Base-by-base conservation (phyloP, 1,140 invertebrate genomes). In the Sminthurinus signatus region DNA sequence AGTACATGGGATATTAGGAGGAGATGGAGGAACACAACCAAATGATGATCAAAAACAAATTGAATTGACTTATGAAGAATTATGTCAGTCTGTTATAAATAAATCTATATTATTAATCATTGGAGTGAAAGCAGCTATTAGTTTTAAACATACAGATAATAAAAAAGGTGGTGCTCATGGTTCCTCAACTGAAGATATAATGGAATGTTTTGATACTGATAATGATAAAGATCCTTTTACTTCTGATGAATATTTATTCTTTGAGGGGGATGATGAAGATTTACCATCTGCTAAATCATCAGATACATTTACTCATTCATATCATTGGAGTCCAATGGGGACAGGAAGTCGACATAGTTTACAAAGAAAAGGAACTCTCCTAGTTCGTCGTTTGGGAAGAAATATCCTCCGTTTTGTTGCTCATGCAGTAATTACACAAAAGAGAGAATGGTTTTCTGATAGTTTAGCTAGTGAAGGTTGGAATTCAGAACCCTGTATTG, bases 391-490 rank as follows among this genome's bases (percentile, higher is more conserved):
- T n/a, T 32, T 67, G 0, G 68, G 68, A 5, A 23, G 65, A 19
- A 64, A 61, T 48, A n/a, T 70, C 17, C 43, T 70, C 1, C 32
- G 62, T 10, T 70, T 70, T 55, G 68, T 64, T 21, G 65, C 64
- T 5, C 29, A 23, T 55, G 56, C 62, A 23, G 23, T 67, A 15
- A 55, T 67, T 10, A 5, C 48, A 0, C 14, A 21, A 19, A 70
- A 70, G 25, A 10, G 55, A 3, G 65, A 70, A 0, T 69, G 68
- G 63, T 69, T 62, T 31, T 25, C 29, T n/a, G 14, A 29, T 2
- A 39, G 21, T 25, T 10, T 12, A 19, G 15, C 50, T 14, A 31
- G 12, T 48, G 63, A 59, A 29, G 48, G 58, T 0, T 70, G 60
- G 54, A 57, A 46, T 28, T 62, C 68, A 4, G 64, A 70, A 17